Evolutionary conservation across 2,113 vertebrate species (phyloP).

Genomic region (Gavia stellata): DNA sequence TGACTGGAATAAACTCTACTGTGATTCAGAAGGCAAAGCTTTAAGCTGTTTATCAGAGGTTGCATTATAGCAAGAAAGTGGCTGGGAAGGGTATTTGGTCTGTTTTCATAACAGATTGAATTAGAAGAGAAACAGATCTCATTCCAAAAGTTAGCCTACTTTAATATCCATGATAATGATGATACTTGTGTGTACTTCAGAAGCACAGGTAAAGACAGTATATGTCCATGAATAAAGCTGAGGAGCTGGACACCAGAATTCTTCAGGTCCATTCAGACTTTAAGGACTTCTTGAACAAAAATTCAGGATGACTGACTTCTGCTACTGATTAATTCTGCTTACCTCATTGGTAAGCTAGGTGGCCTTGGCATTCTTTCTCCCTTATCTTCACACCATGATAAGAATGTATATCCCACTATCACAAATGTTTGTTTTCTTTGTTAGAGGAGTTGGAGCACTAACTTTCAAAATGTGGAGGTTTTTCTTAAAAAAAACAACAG

Average conservation of each 20-base stretch:
- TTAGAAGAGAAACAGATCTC: neutral
- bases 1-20: constrained; percentile 27
- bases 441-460: neutral
- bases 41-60: constrained; percentile 58
- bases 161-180: neutral
- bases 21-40: constrained; percentile 9
- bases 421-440: neutral
- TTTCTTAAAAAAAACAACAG: neutral
- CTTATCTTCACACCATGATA: neutral
- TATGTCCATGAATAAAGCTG: neutral
- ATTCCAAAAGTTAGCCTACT: constrained; percentile 4
- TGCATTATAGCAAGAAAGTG: constrained; percentile 28
- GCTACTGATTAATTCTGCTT: neutral
- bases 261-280: neutral
- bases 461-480: neutral
- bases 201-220: neutral
- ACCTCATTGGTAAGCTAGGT: neutral
- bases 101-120: constrained; percentile 20
- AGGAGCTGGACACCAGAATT: neutral
- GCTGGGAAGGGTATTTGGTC: constrained; percentile 11
- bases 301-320: neutral
- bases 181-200: neutral
- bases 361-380: neutral
- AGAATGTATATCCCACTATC: neutral
- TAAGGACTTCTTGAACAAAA: neutral